Evolutionary conservation across 2,113 vertebrate species (phyloP).

Genomic region (Poicephalus meyeri): DNA sequence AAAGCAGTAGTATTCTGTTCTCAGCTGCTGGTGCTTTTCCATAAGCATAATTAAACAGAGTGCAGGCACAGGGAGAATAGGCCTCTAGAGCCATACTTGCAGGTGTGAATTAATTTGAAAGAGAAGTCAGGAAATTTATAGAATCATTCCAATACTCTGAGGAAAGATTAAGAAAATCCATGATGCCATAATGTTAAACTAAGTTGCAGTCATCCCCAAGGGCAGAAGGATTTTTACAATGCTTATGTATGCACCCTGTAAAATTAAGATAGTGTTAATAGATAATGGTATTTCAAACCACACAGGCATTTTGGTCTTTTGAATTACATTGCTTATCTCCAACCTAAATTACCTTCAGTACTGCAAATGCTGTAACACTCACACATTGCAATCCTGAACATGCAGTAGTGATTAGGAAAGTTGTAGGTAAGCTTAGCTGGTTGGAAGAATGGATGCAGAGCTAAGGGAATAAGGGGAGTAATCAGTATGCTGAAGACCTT

Average conservation of each 20-base stretch:
- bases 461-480: neutral
- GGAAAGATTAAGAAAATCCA: neutral
- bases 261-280: neutral
- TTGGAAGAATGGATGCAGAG: neutral
- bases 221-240: neutral
- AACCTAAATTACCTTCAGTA: neutral
- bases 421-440: neutral
- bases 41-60: neutral
- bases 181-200: neutral
- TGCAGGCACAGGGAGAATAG: neutral
- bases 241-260: neutral
- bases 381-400: neutral
- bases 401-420: neutral
- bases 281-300: neutral
- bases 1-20: neutral
- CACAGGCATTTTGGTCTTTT: neutral
- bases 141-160: neutral
- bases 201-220: neutral
- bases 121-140: neutral
- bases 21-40: neutral
- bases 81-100: neutral
- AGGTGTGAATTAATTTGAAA: slow-evolving; percentile 6
- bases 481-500: neutral
- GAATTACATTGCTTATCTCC: neutral
- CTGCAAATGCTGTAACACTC: neutral